Evolutionary conservation across 2,888 invertebrate species (phyloP).

Genomic region (Callinectes sapidus): DNA sequence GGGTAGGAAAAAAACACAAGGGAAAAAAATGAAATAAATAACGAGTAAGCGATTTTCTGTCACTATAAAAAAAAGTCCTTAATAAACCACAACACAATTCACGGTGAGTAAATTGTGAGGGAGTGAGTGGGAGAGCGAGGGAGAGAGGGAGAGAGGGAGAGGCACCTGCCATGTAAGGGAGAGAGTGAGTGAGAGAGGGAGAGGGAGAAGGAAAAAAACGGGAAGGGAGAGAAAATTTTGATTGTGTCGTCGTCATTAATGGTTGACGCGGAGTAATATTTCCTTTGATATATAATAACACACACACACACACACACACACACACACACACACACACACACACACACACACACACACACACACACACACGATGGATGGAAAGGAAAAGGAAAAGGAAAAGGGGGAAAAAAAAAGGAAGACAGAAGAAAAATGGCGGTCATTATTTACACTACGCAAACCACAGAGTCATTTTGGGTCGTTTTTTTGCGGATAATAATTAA

Average conservation of each 20-base stretch:
- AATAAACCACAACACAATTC: not conserved
- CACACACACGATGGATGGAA: not conserved
- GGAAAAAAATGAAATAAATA: not conserved
- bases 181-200: conserved; percentile 16
- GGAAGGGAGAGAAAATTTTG: conserved; percentile 12
- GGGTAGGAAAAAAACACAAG: not conserved
- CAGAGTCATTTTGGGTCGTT: conserved; percentile 30
- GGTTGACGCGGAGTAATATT: not conserved
- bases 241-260: conserved; percentile 32
- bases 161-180: conserved; percentile 4
- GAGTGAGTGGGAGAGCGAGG: not conserved
- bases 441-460: conserved; percentile 35
- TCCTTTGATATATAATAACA: not conserved
- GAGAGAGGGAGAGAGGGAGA: conserved; percentile 31
- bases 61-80: not conserved
- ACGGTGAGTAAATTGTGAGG: not conserved
- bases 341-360: conserved; percentile 32
- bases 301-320: conserved; percentile 18
- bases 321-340: conserved; percentile 10
- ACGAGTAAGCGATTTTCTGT: not conserved
- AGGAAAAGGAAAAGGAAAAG: not conserved
- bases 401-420: not conserved
- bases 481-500: conserved; percentile 24
- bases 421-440: conserved; percentile 26
- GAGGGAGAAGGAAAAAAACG: not conserved